Conservation (phyloP, 2,797 vertebrate species). For the Halcyon chelicuti region DNA sequence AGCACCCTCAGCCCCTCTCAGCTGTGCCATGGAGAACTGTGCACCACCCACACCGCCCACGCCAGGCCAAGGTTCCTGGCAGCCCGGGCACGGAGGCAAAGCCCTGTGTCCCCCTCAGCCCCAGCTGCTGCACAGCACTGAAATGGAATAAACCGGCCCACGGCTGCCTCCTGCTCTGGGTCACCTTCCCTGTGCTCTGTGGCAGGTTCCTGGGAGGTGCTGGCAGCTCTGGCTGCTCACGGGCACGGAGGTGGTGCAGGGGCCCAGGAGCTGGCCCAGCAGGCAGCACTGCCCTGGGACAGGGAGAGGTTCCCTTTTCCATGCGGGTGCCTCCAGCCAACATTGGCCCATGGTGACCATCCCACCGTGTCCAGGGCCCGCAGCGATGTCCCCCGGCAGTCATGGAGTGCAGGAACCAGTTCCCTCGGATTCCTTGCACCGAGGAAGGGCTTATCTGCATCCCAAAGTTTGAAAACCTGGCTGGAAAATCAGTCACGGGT, state of each 20-base stretch:
- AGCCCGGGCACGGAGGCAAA: rapidly evolving
- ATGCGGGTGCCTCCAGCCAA: background rate
- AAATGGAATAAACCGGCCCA: background rate
- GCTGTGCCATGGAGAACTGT: rapidly evolving
- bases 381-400: background rate
- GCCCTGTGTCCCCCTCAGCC: background rate
- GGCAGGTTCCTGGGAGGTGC: rapidly evolving
- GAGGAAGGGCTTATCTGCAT: background rate
- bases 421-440: background rate
- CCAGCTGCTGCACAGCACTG: background rate
- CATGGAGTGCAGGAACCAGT: background rate
- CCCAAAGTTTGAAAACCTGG: background rate
- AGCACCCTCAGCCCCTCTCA: background rate
- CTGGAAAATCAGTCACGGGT: background rate
- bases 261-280: background rate
- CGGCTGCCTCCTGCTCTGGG: background rate
- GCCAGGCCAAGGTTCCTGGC: background rate
- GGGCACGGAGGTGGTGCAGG: background rate
- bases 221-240: background rate
- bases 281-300: background rate
- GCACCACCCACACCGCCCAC: rapidly evolving
- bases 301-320: background rate
- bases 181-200: background rate
- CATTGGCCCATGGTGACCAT: rapidly evolving
- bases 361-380: background rate